Evolutionary conservation across 2,113 vertebrate species (phyloP).

Genomic region (Lathamus discolor): DNA sequence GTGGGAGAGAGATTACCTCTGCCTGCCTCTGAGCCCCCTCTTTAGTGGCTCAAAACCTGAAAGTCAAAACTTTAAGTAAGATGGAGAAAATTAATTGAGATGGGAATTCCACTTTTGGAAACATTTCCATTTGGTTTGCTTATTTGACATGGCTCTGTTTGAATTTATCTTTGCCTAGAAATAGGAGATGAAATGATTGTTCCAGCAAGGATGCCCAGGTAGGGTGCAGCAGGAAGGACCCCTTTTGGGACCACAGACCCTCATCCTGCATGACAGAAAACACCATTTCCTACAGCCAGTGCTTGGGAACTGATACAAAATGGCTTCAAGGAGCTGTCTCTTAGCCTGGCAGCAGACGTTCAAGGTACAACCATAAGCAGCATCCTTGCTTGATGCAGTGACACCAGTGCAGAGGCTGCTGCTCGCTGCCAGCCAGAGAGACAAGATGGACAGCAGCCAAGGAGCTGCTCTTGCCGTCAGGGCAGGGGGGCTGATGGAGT

Average conservation of each 20-base stretch:
- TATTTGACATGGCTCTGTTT: background rate
- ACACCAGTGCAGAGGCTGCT: background rate
- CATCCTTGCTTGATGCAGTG: background rate
- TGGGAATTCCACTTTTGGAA: background rate
- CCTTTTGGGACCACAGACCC: background rate
- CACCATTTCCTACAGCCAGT: background rate
- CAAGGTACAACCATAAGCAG: background rate
- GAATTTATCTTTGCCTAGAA: background rate
- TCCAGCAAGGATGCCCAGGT: accelerated
- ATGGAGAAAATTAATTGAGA: background rate
- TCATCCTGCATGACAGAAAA: background rate
- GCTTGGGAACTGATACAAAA: background rate
- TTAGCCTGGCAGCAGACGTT: background rate
- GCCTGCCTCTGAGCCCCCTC: background rate
- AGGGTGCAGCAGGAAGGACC: background rate
- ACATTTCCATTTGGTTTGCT: background rate
- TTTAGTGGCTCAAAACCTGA: background rate
- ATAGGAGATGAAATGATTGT: background rate
- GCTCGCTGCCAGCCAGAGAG: background rate
- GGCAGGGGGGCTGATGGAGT: background rate
- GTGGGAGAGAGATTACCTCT: background rate
- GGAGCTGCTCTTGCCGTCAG: background rate
- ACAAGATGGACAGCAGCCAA: accelerated
- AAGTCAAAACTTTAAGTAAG: background rate
- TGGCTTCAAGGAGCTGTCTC: background rate